These are phyloP conservation scores for Bugulina stolonifera DNA, from an alignment of 2,888 invertebrate genomes.

Conservation along the genomic window DNA sequence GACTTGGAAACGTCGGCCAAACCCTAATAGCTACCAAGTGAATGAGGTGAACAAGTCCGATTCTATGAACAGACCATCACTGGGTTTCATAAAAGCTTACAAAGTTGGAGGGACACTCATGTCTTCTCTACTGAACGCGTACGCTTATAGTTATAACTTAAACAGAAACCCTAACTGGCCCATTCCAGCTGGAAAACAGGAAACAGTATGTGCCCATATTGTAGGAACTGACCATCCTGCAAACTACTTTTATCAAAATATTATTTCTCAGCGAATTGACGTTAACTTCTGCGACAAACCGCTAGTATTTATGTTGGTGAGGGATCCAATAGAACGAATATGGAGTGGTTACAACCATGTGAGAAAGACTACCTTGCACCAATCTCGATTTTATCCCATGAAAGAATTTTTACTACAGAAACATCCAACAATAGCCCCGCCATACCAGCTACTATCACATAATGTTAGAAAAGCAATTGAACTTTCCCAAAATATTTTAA, in stretches of 20 bases:
- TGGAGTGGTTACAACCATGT: constrained; percentile 24
- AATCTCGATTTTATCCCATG: no score
- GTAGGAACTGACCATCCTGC: constrained; percentile 6
- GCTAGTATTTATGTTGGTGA: background rate
- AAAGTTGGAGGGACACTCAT: constrained; percentile 14
- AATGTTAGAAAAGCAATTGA: background rate
- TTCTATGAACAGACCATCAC: background rate
- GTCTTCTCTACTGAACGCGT: background rate
- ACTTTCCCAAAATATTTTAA: background rate
- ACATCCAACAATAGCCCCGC: background rate
- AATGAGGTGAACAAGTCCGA: no score
- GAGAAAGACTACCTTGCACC: no score
- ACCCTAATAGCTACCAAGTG: no score
- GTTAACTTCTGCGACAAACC: background rate
- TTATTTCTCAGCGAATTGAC: background rate
- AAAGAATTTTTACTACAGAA: no score
- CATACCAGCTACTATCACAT: background rate
- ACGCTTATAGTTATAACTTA: background rate
- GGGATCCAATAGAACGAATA: background rate
- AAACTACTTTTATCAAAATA: background rate
- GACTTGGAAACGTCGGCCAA: no score
- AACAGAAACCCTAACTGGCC: background rate
- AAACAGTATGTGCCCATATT: background rate
- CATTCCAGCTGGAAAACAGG: no score
- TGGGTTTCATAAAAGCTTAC: constrained; percentile 12